phyloP scores from a whole-genome alignment of 2,888 invertebrate genomes.

The Ophioninae sp. region DNA sequence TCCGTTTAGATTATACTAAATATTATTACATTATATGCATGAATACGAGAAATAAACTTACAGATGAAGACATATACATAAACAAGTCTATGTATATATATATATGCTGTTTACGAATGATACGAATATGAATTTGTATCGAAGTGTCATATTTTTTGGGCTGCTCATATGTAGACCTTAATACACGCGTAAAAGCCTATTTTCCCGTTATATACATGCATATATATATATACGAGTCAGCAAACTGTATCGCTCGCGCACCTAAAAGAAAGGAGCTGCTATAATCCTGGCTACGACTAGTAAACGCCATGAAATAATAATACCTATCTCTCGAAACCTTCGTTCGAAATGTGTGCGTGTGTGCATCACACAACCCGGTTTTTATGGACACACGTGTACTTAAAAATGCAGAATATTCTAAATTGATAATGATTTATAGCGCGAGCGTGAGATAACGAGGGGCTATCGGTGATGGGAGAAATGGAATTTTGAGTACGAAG shows the following conservation, averaged over 20 bases:
- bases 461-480: constrained; percentile 50
- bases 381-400: constrained; percentile 57
- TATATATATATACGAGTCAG: constrained; percentile 60
- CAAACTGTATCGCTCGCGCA: constrained; percentile 30
- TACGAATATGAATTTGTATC: constrained; percentile 66
- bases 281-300: constrained; percentile 33
- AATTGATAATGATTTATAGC: constrained; percentile 39
- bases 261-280: constrained; percentile 39
- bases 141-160: constrained; percentile 76
- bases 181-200: constrained; percentile 50
- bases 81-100: constrained; percentile 71
- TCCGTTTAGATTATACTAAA: constrained; percentile 70
- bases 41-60: constrained; percentile 64
- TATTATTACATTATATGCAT: constrained; percentile 54
- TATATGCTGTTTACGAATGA: constrained; percentile 75
- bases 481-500: constrained; percentile 29
- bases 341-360: constrained; percentile 56
- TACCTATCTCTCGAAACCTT: constrained; percentile 37
- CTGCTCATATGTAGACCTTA: constrained; percentile 72
- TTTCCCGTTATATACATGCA: constrained; percentile 41
- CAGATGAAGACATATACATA: constrained; percentile 69
- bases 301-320: constrained; percentile 34
- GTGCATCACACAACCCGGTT: constrained; percentile 61
- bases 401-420: constrained; percentile 22
- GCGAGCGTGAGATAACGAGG: constrained; percentile 46